Evolutionary conservation across 2,797 vertebrate genomes (phyloP).

Genomic region (Adrianichthys oophorus): DNA sequence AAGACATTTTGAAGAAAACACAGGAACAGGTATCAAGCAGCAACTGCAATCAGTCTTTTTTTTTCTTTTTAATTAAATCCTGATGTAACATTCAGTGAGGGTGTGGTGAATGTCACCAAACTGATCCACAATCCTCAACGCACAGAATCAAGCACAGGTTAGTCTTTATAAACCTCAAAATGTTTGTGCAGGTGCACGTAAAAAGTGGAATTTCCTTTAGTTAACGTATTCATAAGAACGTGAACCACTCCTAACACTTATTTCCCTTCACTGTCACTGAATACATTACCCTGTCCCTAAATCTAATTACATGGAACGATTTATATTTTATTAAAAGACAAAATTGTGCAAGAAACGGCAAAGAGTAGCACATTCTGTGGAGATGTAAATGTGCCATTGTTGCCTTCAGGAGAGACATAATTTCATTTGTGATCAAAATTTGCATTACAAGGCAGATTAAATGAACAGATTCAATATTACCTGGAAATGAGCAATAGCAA

Average conservation of each 20-base stretch:
- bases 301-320: conserved; percentile 43
- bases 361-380: conserved; percentile 21
- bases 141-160: conserved; percentile 17
- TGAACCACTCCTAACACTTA: conserved; percentile 13
- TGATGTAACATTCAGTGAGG: conserved; percentile 11
- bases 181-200: conserved; percentile 17
- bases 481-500: conserved; percentile 45
- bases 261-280: conserved; percentile 19
- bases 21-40: conserved; percentile 41
- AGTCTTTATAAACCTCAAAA: conserved; percentile 1
- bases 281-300: conserved; percentile 34
- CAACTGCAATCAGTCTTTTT: conserved; percentile 50
- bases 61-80: conserved; percentile 30
- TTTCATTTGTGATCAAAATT: conserved; percentile 58
- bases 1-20: conserved; percentile 25
- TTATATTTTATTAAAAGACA: conserved; percentile 32
- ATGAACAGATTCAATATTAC: conserved; percentile 53
- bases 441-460: conserved; percentile 59
- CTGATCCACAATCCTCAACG: conserved; percentile 13
- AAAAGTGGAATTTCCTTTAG: conserved; percentile 8
- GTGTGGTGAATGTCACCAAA: conserved; percentile 29
- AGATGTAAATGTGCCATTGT: conserved; percentile 27
- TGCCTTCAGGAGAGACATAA: conserved; percentile 49
- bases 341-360: conserved; percentile 30
- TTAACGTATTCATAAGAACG: conserved; percentile 23